Percentiles rank a stretch among this genome's conserved stretches.
Conservation (phyloP, 1,140 invertebrate genomes). For the Odontomachus brunneus region DNA sequence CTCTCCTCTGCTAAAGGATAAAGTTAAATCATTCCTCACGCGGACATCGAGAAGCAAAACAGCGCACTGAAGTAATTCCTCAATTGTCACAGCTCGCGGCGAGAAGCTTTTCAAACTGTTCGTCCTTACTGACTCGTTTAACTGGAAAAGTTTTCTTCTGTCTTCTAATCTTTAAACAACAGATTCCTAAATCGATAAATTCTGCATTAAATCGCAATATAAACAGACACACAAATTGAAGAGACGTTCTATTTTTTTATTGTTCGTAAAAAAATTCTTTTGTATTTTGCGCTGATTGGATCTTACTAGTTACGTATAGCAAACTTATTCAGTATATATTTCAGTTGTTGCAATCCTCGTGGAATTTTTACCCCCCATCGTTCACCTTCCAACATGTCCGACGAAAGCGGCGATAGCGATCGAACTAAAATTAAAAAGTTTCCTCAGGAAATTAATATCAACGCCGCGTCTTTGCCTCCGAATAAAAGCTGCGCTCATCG, state of each 20-base stretch:
- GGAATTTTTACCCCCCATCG: slow-evolving; percentile 37
- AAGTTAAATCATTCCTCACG: slow-evolving; percentile 37
- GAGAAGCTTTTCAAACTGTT: slow-evolving; percentile 10
- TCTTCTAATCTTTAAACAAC: slow-evolving; percentile 41
- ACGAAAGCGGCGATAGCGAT: slow-evolving; percentile 44
- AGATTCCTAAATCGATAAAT: slow-evolving; percentile 13
- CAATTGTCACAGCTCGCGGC: slow-evolving; percentile 33
- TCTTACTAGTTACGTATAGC: slow-evolving; percentile 11
- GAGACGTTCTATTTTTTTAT: too few species aligned
- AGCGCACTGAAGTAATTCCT: slow-evolving; percentile 39
- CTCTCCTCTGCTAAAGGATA: slow-evolving; percentile 13
- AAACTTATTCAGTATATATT: slow-evolving; percentile 24
- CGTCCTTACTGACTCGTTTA: slow-evolving; percentile 22
- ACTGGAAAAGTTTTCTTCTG: slow-evolving; percentile 29
- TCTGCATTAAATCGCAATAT: slow-evolving; percentile 16
- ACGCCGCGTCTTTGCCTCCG: slow-evolving; percentile 38
- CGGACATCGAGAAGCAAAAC: slow-evolving; percentile 15
- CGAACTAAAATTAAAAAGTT: slow-evolving; percentile 54
- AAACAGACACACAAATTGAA: neutral
- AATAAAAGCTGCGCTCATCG: slow-evolving; percentile 52
- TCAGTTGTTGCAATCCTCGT: slow-evolving; percentile 26
- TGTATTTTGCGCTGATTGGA: neutral
- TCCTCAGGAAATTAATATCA: slow-evolving; percentile 45
- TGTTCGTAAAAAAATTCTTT: neutral
- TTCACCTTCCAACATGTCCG: slow-evolving; percentile 38